These are phyloP conservation scores for Eumerus sabulonum DNA, from an alignment of 2,888 invertebrate genomes.

Conservation along the genomic window DNA sequence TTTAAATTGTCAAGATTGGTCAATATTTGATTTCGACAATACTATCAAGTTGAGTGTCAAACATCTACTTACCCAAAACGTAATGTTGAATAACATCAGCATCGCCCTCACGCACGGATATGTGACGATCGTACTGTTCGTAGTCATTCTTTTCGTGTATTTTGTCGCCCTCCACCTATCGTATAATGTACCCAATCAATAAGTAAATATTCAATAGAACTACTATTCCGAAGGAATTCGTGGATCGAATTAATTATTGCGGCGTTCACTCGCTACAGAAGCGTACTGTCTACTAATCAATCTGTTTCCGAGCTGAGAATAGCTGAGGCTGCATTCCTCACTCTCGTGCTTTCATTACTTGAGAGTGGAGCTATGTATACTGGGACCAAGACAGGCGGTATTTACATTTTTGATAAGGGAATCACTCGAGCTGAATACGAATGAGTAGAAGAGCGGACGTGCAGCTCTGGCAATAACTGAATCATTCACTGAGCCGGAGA, in stretches of 20 bases:
- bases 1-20: too few species aligned
- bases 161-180: too few species aligned
- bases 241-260: not conserved
- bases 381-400: slow-evolving; percentile 2
- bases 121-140: slow-evolving; percentile 51
- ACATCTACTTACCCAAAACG: slow-evolving; percentile 68
- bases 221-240: too few species aligned
- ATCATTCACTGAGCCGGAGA: not conserved
- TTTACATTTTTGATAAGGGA: slow-evolving; percentile 40
- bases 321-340: too few species aligned
- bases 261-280: slow-evolving; percentile 12
- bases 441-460: not conserved
- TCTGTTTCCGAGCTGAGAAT: too few species aligned
- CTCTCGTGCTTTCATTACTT: too few species aligned
- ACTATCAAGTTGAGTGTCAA: too few species aligned
- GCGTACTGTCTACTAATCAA: slow-evolving; percentile 20
- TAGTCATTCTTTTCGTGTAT: slow-evolving; percentile 11
- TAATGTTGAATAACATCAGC: slow-evolving; percentile 70
- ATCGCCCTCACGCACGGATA: slow-evolving; percentile 69
- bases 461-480: not conserved
- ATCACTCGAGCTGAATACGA: slow-evolving; percentile 4
- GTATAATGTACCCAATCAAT: too few species aligned
- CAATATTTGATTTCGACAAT: too few species aligned
- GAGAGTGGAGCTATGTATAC: not conserved
- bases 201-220: too few species aligned